A percentile compares a stretch with the other conserved stretches of the same genome.
phyloP scores from a whole-genome alignment of 2,888 invertebrate species.

The Phragmatobia fuliginosa region DNA sequence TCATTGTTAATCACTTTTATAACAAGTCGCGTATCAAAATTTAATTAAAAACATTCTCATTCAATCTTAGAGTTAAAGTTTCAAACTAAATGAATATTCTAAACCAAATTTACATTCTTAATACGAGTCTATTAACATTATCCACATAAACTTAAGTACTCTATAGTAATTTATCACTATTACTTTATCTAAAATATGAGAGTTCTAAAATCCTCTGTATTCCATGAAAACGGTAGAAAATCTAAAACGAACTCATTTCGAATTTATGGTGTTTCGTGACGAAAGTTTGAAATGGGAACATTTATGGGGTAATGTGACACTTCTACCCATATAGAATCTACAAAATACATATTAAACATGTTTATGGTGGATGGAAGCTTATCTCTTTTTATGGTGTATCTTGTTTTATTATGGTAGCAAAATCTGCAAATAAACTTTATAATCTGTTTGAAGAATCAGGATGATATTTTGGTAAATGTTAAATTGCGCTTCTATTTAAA shows the following conservation, averaged over 20 bases:
- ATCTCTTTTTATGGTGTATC: conserved; percentile 9
- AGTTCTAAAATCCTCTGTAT: neutral
- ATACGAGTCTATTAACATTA: neutral
- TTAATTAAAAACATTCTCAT: neutral
- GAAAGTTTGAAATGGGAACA: conserved; percentile 20
- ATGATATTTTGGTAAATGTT: neutral
- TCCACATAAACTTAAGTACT: neutral
- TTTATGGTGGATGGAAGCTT: conserved; percentile 15
- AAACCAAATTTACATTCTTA: neutral
- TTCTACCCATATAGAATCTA: conserved; percentile 11
- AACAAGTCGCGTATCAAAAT: neutral
- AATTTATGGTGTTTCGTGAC: conserved; percentile 20
- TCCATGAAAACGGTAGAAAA: neutral
- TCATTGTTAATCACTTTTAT: neutral
- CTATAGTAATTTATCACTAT: neutral
- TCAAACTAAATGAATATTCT: neutral
- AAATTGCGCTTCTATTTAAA: neutral
- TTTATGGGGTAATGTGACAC: conserved; percentile 13
- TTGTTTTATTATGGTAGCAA: conserved; percentile 2
- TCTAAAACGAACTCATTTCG: conserved; percentile 10
- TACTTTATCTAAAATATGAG: neutral
- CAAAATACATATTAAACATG: conserved; percentile 14
- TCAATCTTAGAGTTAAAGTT: neutral
- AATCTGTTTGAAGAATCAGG: neutral
- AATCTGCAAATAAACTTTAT: conserved; percentile 6